Conservation (phyloP, 2,113 vertebrate species). For the Solea senegalensis region DNA sequence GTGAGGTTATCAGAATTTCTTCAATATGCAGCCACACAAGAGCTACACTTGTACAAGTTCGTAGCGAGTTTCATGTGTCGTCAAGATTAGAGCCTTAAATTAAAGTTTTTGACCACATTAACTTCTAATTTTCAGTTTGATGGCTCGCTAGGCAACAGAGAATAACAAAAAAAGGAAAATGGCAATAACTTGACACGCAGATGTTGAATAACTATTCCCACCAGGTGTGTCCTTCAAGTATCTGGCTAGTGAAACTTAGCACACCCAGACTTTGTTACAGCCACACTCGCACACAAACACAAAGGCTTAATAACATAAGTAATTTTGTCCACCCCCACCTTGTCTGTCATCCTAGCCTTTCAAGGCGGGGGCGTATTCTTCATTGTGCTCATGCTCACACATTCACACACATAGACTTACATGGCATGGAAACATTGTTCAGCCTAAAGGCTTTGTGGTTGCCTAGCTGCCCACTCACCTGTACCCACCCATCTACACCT, state of each 20-base stretch:
- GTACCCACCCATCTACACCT: conserved; percentile 53
- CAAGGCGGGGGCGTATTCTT: conserved; percentile 37
- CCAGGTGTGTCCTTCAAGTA: conserved; percentile 58
- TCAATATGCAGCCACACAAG: background rate
- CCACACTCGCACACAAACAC: conserved; percentile 20
- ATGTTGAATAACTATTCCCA: conserved; percentile 51
- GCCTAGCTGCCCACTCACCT: conserved; percentile 63
- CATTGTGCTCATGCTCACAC: conserved; percentile 25
- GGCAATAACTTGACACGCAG: conserved; percentile 44
- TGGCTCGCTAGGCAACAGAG: conserved; percentile 52
- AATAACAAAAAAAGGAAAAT: conserved; percentile 47
- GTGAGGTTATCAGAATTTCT: background rate
- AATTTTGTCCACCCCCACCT: conserved; percentile 57
- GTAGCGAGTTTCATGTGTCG: background rate
- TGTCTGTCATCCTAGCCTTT: conserved; percentile 62
- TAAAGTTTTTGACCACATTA: conserved; percentile 3
- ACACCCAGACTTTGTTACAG: conserved; percentile 41
- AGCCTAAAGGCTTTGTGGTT: conserved; percentile 64
- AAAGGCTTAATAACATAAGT: conserved; percentile 47
- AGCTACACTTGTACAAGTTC: background rate
- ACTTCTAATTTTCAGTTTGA: conserved; percentile 45
- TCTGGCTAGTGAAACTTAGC: conserved; percentile 31
- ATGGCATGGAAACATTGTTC: conserved; percentile 46
- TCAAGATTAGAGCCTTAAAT: conserved; percentile 5
- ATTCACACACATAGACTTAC: conserved; percentile 22